phyloP scores from a whole-genome alignment of 64 coral and sea anemone genomes.

The Stichodactyla helianthus region DNA sequence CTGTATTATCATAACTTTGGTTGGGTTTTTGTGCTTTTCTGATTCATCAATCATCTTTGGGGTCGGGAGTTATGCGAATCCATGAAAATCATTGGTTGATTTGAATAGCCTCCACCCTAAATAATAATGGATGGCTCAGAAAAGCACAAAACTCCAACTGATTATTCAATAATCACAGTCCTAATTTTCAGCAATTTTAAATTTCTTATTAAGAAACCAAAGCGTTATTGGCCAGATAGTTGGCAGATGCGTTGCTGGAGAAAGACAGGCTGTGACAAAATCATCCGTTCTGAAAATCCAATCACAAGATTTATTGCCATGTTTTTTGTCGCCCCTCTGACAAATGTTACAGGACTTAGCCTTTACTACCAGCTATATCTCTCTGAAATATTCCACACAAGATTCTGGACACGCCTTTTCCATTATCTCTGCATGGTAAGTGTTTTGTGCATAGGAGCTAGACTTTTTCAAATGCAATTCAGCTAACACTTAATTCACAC shows the following conservation, averaged over 20 bases:
- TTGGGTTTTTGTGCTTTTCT: too few species aligned
- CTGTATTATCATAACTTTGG: too few species aligned
- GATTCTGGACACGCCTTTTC: constrained; percentile 44
- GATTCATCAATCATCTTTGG: too few species aligned
- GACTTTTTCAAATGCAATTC: too few species aligned
- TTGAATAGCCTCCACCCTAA: too few species aligned
- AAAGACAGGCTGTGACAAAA: constrained; percentile 22
- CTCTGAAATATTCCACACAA: constrained; percentile 69
- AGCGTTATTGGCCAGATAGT: constrained; percentile 56
- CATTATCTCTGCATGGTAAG: constrained; percentile 80
- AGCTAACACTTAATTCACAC: too few species aligned
- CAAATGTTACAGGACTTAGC: constrained; percentile 66
- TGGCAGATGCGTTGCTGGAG: constrained; percentile 65
- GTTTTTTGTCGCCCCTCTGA: constrained; percentile 76
- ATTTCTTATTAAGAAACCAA: neutral
- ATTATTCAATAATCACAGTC: neutral
- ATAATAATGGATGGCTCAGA: too few species aligned
- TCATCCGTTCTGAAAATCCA: constrained; percentile 50
- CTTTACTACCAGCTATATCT: constrained; percentile 83
- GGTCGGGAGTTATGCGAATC: too few species aligned
- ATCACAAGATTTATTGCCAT: constrained; percentile 35
- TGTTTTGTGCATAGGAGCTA: neutral
- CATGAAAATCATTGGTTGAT: too few species aligned
- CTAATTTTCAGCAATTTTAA: neutral
- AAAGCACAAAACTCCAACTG: too few species aligned